phyloP scores from a whole-genome alignment of 2,888 invertebrate genomes.

The Heteromurus nitidus region DNA sequence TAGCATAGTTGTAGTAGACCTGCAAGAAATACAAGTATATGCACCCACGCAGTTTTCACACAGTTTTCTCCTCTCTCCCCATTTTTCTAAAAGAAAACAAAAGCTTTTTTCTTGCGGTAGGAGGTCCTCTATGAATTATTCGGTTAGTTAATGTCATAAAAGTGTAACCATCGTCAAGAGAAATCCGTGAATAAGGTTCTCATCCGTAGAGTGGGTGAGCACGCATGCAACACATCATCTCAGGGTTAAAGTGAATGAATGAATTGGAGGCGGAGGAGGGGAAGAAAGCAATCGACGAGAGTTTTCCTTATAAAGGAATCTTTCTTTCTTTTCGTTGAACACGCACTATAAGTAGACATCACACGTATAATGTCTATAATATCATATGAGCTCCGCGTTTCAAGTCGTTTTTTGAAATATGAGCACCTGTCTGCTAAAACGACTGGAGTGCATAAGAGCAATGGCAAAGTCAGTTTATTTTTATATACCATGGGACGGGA shows the following conservation, averaged over 20 bases:
- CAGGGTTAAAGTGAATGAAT: neutral
- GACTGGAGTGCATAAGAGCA: conserved; percentile 25
- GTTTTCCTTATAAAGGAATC: neutral
- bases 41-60: neutral
- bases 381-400: too few relatives aligned
- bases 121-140: neutral
- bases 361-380: too few relatives aligned
- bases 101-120: too few relatives aligned
- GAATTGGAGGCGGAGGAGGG: conserved; percentile 4
- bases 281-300: neutral
- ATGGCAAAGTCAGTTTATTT: conserved; percentile 31
- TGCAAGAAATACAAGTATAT: too few relatives aligned
- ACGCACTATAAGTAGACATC: too few relatives aligned
- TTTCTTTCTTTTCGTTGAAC: too few relatives aligned
- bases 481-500: conserved; percentile 29
- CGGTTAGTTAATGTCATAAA: conserved; percentile 8
- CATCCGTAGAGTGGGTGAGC: conserved; percentile 3
- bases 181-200: conserved; percentile 11
- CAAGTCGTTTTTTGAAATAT: conserved; percentile 50
- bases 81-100: too few relatives aligned
- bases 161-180: conserved; percentile 1
- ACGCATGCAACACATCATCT: conserved; percentile 21
- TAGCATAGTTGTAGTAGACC: too few relatives aligned
- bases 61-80: too few relatives aligned
- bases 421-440: conserved; percentile 36